Evolutionary conservation across 2,113 vertebrate species (phyloP).

Genomic region (Ophiodon elongatus): DNA sequence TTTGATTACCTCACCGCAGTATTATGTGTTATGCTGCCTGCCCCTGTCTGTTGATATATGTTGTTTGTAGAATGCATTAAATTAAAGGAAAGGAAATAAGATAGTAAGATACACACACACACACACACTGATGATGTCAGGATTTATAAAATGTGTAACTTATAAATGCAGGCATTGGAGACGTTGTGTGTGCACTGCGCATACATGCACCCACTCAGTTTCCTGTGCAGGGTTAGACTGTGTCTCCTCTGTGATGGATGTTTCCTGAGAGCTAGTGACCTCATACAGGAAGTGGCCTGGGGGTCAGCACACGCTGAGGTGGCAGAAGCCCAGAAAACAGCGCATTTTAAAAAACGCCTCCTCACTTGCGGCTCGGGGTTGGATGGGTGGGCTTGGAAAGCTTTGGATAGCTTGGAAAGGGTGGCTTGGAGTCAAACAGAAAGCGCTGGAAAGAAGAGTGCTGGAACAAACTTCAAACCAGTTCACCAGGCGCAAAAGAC

Average conservation of each 20-base stretch:
- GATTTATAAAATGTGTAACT: slow-evolving; percentile 31
- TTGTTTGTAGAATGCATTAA: background rate
- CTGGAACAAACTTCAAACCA: slow-evolving; percentile 51
- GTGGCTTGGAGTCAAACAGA: slow-evolving; percentile 13
- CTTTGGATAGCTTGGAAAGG: slow-evolving; percentile 29
- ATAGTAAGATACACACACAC: slow-evolving; percentile 28
- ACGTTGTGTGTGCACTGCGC: slow-evolving; percentile 17
- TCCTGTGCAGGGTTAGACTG: slow-evolving; percentile 61
- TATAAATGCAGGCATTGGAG: background rate
- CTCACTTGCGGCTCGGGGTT: background rate
- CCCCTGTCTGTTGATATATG: background rate
- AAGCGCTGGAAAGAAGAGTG: slow-evolving; percentile 10
- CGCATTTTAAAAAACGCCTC: slow-evolving; percentile 35
- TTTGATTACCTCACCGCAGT: background rate
- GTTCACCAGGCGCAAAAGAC: slow-evolving; percentile 19
- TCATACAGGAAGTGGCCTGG: slow-evolving; percentile 78
- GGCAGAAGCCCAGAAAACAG: slow-evolving; percentile 64
- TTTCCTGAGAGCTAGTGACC: slow-evolving; percentile 78
- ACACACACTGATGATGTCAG: slow-evolving; percentile 22
- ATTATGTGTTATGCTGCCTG: background rate
- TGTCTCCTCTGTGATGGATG: slow-evolving; percentile 73
- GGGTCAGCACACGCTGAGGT: slow-evolving; percentile 66
- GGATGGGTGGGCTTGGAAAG: slow-evolving; percentile 31
- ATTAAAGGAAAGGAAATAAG: background rate
- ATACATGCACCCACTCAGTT: slow-evolving; percentile 51